These are phyloP conservation scores for Phragmatobia fuliginosa DNA, from an alignment of 2,888 invertebrate genomes.

Conservation along the genomic window DNA sequence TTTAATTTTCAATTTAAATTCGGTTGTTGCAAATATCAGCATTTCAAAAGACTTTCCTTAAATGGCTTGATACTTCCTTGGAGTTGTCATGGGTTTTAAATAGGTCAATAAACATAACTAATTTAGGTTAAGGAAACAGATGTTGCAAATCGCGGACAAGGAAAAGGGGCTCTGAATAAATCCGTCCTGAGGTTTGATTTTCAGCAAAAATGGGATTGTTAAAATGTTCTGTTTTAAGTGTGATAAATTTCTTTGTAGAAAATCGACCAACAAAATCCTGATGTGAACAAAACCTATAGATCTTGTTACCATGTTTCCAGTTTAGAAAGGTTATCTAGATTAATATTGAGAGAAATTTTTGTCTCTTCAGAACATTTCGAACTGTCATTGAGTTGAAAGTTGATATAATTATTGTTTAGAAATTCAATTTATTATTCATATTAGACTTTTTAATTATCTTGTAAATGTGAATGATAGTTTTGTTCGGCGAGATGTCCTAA, in stretches of 20 bases:
- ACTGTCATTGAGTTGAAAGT: constrained; percentile 32
- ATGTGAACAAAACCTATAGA: constrained; percentile 5
- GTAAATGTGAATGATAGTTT: constrained; percentile 1
- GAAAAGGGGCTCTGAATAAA: neutral
- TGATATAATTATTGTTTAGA: constrained; percentile 12
- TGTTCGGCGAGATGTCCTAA: constrained; percentile 4
- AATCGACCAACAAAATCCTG: constrained; percentile 14
- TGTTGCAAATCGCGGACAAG: neutral
- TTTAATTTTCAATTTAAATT: neutral
- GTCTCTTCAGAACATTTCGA: constrained; percentile 28
- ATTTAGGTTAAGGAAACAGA: neutral
- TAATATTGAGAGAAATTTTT: constrained; percentile 30
- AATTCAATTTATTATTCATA: constrained; percentile 11
- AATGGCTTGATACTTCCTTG: neutral
- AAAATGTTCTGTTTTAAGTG: constrained; percentile 7
- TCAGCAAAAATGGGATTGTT: neutral
- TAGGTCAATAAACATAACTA: neutral
- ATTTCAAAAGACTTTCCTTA: neutral
- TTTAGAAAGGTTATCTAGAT: constrained; percentile 31
- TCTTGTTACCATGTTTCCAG: neutral
- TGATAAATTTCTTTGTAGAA: neutral
- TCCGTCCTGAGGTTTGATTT: neutral
- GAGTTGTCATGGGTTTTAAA: neutral
- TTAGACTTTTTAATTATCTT: constrained; percentile 11
- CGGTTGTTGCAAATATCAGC: neutral